Evolutionary conservation across 2,113 vertebrate genomes (phyloP).

Genomic region (Elachura formosa): DNA sequence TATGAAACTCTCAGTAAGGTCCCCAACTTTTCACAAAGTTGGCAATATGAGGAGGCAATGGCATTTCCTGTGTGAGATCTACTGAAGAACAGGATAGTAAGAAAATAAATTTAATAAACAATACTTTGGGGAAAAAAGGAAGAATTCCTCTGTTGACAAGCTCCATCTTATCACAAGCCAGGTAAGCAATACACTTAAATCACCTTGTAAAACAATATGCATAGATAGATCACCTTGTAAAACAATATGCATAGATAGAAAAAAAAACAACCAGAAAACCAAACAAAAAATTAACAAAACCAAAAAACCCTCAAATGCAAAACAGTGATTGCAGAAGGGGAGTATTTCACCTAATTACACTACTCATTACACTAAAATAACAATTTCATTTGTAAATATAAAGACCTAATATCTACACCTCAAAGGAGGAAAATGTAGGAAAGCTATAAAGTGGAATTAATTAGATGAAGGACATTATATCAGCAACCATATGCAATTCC

Average conservation of each 20-base stretch:
- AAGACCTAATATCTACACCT: not conserved
- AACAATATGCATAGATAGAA: not conserved
- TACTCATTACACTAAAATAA: not conserved
- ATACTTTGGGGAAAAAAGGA: not conserved
- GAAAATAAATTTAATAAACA: slow-evolving; percentile 6
- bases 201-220: not conserved
- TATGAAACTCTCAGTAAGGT: slow-evolving; percentile 11
- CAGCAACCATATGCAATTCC: not conserved
- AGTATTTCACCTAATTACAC: not conserved
- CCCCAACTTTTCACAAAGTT: not conserved
- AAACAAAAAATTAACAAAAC: not conserved
- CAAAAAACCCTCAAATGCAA: not conserved
- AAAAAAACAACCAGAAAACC: not conserved
- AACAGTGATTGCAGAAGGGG: not conserved
- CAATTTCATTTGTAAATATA: not conserved
- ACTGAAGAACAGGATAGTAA: not conserved
- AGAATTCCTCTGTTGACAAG: not conserved
- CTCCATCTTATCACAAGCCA: not conserved
- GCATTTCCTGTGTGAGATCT: not conserved
- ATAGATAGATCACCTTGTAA: not conserved
- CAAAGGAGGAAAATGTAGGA: not conserved
- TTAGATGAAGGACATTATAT: slow-evolving; percentile 7
- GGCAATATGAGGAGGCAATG: not conserved
- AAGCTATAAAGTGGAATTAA: not conserved
- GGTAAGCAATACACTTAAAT: not conserved